phyloP scores from a whole-genome alignment of 2,797 vertebrate species.

The Petrocephalus sullivani region DNA sequence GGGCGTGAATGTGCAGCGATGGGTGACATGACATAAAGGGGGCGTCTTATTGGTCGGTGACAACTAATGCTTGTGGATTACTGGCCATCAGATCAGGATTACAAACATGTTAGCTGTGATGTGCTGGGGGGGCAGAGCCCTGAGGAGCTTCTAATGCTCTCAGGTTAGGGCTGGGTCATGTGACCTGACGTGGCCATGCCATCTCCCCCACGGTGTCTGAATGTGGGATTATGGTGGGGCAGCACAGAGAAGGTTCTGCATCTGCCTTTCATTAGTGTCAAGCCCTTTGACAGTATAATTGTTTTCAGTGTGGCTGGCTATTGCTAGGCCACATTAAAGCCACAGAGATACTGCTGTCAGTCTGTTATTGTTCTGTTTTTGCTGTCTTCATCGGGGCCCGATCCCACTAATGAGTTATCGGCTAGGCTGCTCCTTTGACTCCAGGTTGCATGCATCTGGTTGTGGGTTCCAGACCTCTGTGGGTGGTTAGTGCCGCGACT shows the following conservation, averaged over 20 bases:
- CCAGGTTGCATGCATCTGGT: neutral
- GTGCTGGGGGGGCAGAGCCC: neutral
- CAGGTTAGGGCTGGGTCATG: neutral
- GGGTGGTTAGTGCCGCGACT: neutral
- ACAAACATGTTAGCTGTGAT: neutral
- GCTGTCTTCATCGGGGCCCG: conserved; percentile 16
- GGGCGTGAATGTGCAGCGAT: too few species aligned
- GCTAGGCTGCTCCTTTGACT: neutral
- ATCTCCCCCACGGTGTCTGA: neutral
- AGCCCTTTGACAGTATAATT: conserved; percentile 34
- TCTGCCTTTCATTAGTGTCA: conserved; percentile 35
- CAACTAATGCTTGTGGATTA: neutral
- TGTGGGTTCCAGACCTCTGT: neutral
- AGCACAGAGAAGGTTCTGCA: conserved; percentile 35
- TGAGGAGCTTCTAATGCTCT: neutral
- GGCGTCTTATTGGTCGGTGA: neutral
- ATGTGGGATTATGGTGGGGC: conserved; percentile 12
- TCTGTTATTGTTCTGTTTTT: conserved; percentile 25
- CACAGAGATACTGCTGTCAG: neutral
- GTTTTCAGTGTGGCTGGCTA: conserved; percentile 31
- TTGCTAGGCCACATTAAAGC: conserved; percentile 38
- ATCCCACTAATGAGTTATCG: conserved; percentile 5
- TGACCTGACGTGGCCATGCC: neutral
- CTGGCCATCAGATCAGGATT: neutral
- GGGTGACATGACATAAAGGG: neutral